A percentile compares a stretch with the other conserved stretches of the same genome.
These are phyloP conservation scores for Eriocheir sinensis DNA, from an alignment of 1,140 invertebrate genomes.

Conservation along the genomic window DNA sequence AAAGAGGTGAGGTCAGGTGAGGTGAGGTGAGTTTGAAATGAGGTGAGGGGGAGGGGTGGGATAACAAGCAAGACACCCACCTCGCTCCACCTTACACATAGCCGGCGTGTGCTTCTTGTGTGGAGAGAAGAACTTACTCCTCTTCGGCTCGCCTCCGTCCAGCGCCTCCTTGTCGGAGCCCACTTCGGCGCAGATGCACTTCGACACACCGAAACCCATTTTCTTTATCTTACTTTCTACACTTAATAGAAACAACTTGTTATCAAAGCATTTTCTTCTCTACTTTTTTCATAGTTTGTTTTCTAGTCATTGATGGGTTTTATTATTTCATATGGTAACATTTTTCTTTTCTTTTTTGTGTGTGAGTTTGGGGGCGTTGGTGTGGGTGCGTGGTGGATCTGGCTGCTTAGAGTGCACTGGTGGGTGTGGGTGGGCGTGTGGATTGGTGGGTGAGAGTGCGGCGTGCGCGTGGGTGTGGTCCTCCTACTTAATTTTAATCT, in stretches of 20 bases:
- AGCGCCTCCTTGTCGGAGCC: conserved; percentile 29
- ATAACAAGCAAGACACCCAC: conserved; percentile 30
- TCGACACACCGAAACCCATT: conserved; percentile 63
- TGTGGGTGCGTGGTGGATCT: too few relatives aligned
- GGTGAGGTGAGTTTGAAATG: background rate
- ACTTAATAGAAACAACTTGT: too few relatives aligned
- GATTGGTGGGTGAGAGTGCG: background rate
- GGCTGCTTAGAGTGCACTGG: background rate
- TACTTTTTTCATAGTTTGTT: background rate
- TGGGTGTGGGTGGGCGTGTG: background rate
- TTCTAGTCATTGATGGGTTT: background rate
- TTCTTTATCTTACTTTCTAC: background rate
- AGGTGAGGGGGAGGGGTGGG: background rate
- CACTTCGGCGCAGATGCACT: conserved; percentile 62
- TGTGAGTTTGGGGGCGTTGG: too few relatives aligned
- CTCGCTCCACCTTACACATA: conserved; percentile 67
- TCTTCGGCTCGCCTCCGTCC: conserved; percentile 17
- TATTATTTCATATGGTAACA: too few relatives aligned
- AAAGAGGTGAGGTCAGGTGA: too few relatives aligned
- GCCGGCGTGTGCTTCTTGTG: conserved; percentile 55
- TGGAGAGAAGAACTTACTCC: conserved; percentile 51
- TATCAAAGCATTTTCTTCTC: too few relatives aligned
- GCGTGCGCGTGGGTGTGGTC: background rate
- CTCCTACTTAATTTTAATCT: background rate
- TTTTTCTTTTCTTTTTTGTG: background rate